Evolutionary conservation across 2,888 invertebrate genomes (phyloP).

Genomic region (Campaea margaritaria): DNA sequence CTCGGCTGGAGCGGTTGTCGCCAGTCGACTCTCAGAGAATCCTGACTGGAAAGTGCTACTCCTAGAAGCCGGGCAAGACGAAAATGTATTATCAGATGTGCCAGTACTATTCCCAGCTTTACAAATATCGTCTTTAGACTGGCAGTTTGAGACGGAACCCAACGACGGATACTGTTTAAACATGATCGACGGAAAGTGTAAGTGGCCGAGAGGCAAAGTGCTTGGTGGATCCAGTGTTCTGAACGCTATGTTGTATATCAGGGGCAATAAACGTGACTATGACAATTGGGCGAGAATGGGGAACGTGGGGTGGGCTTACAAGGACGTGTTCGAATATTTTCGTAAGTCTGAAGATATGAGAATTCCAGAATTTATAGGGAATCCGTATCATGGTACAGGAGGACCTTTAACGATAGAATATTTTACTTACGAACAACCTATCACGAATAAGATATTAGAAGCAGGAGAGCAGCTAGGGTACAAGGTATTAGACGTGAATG

Average conservation of each 20-base stretch:
- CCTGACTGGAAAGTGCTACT: constrained; percentile 89
- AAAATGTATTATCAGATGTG: constrained; percentile 89
- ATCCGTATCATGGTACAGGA: constrained; percentile 88
- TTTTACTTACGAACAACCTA: constrained; percentile 88
- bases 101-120: constrained; percentile 89
- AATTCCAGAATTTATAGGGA: constrained; percentile 85
- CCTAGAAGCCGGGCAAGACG: constrained; percentile 92
- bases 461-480: constrained; percentile 90
- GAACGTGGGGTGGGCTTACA: constrained; percentile 91
- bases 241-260: constrained; percentile 95
- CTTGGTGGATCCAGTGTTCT: constrained; percentile 93
- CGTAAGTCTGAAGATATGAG: constrained; percentile 92
- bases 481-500: constrained; percentile 89
- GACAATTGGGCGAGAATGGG: constrained; percentile 93
- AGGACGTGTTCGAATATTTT: constrained; percentile 90
- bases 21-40: constrained; percentile 91
- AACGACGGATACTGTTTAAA: constrained; percentile 88
- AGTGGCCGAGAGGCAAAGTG: constrained; percentile 92
- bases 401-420: constrained; percentile 91
- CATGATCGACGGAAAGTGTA: constrained; percentile 87
- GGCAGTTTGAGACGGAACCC: constrained; percentile 92
- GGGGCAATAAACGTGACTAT: constrained; percentile 94
- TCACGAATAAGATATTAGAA: constrained; percentile 88
- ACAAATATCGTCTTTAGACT: constrained; percentile 91
- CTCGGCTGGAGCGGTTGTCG: constrained; percentile 92